phyloP scores from a whole-genome alignment of 2,888 invertebrate genomes.

The Punctoribates punctum region DNA sequence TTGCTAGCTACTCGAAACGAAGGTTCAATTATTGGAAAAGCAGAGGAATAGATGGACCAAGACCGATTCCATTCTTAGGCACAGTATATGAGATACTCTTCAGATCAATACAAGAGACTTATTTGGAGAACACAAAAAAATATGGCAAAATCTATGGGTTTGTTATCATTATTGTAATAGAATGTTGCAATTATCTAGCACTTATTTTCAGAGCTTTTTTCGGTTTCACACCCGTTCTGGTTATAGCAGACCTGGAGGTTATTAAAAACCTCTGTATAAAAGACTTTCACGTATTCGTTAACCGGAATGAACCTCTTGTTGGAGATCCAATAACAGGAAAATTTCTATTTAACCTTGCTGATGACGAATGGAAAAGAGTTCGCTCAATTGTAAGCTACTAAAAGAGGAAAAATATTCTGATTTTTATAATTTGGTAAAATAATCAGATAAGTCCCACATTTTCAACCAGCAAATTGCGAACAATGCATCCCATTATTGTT shows the following conservation, averaged over 20 bases:
- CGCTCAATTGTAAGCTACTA: neutral
- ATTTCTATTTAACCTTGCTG: neutral
- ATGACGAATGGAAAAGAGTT: slow-evolving; percentile 11
- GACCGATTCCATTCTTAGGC: neutral
- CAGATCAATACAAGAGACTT: neutral
- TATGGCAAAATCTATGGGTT: neutral
- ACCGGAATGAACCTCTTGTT: neutral
- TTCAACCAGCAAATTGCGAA: neutral
- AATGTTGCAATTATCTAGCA: too few relatives aligned
- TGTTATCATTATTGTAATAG: neutral
- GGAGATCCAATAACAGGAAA: neutral
- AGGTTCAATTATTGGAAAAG: neutral
- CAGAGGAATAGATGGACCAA: neutral
- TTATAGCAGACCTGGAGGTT: neutral
- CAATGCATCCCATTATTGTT: neutral
- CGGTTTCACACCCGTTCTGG: neutral
- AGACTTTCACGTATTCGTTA: slow-evolving; percentile 18
- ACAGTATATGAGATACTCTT: neutral
- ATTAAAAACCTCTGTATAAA: neutral
- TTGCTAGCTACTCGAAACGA: neutral
- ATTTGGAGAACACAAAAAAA: neutral
- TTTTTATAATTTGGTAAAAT: too few relatives aligned
- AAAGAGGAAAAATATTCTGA: neutral
- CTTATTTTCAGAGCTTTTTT: neutral
- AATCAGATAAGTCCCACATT: neutral